A percentile compares a stretch with the other conserved stretches of the same genome.
These are phyloP conservation scores for Tetragonula carbonaria DNA, from an alignment of 2,888 invertebrate genomes.

Conservation along the genomic window DNA sequence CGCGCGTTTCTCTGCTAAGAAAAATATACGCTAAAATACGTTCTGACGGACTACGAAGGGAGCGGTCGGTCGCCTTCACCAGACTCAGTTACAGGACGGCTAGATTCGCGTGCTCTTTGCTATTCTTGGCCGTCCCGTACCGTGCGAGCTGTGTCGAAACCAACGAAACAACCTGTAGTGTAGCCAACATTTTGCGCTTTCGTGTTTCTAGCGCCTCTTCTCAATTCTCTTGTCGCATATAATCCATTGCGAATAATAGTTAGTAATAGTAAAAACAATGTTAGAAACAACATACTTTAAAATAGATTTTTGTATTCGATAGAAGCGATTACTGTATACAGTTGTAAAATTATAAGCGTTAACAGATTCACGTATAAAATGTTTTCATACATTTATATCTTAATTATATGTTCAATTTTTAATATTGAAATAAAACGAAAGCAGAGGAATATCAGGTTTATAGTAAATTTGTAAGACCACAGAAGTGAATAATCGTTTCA, in stretches of 20 bases:
- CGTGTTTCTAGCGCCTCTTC: conserved; percentile 25
- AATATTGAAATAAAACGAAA: background rate
- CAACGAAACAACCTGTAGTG: conserved; percentile 58
- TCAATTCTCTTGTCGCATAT: background rate
- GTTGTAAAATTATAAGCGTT: background rate
- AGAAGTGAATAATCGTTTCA: background rate
- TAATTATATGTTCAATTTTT: background rate
- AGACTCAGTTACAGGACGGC: conserved; percentile 71
- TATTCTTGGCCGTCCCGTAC: conserved; percentile 78
- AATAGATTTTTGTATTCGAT: background rate
- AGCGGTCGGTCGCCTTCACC: conserved; percentile 75
- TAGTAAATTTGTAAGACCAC: background rate
- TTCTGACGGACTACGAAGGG: conserved; percentile 74
- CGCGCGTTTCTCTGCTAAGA: conserved; percentile 53
- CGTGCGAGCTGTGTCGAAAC: conserved; percentile 66
- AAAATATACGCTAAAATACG: conserved; percentile 53
- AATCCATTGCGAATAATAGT: background rate
- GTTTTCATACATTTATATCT: background rate
- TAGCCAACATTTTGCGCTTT: conserved; percentile 26
- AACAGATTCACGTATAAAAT: background rate
- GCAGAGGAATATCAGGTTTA: background rate
- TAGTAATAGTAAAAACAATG: background rate
- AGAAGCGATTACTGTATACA: background rate
- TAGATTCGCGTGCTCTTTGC: conserved; percentile 80
- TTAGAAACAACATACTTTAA: background rate